Evolutionary conservation across 2,797 vertebrate species (phyloP), one percentile per base, ranked within the genome.

Genomic region (Platalea minor): DNA sequence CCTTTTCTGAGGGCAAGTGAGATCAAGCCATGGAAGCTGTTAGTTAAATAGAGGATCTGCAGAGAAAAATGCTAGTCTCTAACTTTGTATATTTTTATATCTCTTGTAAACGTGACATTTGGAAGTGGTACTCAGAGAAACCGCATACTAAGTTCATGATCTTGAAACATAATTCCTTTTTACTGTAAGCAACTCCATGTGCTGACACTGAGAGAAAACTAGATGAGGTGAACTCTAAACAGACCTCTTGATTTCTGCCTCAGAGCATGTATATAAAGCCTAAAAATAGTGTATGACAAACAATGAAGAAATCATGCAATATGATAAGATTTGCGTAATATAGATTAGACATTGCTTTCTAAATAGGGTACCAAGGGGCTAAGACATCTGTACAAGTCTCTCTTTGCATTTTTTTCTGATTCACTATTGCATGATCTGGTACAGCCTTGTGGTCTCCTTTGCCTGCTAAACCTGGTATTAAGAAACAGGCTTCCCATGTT

Each of bases 71-170:
- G 25, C 16, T 83, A 14, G 37, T 63, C 33, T 90, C 41, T 63
- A 83, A 60, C 67, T 88, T 81, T 31, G 23, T 84, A 15, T 96
- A 64, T 80, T 95, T 96, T 94, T 83, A 25, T 80, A 15, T 77
- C 50, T 83, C 54, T 61, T 83, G 33, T 80, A 91, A 82, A 87
- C 0, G 4, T 75, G 67, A 69, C 45, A 25, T 80, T 93, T 90
- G 20, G 68, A 96, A 91, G 28, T 81, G 39, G 37, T 50, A 82
- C 48, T 41, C 63, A 69, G 53, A 53, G 29, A 95, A 96, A 89
- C 41, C 3, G 0, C 88, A 75, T 65, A 72, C 17, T 53, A 85
- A 85, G 45, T 79, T 90, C 76, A 72, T 68, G 43, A 77, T 87
- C 80, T 68, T 59, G 51, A 95, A 93, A 78, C 18, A 13, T 75